Evolutionary conservation across 2,113 vertebrate species (phyloP).

Genomic region (Cyrtonyx montezumae): DNA sequence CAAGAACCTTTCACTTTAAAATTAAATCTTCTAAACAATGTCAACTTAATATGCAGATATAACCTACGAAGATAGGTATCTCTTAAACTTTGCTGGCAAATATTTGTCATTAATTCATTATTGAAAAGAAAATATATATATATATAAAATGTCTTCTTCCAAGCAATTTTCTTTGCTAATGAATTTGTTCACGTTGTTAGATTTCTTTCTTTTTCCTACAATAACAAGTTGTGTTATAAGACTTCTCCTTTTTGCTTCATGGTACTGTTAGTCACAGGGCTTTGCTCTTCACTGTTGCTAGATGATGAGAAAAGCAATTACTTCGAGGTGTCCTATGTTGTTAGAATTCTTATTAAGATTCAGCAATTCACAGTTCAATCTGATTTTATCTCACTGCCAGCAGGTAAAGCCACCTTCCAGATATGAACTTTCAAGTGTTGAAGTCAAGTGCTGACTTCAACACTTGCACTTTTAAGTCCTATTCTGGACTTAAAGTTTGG

Average conservation of each 20-base stretch:
- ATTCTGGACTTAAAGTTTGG: not conserved
- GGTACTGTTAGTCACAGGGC: not conserved
- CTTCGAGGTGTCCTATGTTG: not conserved
- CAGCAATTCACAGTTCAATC: not conserved
- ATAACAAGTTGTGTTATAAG: not conserved
- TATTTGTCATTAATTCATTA: not conserved
- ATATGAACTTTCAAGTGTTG: not conserved
- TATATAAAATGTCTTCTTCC: not conserved
- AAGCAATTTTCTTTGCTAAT: not conserved
- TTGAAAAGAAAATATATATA: not conserved
- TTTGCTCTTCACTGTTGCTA: not conserved
- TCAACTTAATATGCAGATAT: not conserved
- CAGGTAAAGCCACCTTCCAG: not conserved
- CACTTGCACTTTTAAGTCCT: not conserved
- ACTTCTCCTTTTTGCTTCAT: not conserved
- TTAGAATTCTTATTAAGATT: not conserved
- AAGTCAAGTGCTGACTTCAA: not conserved
- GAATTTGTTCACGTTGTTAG: not conserved
- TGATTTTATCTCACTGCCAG: not conserved
- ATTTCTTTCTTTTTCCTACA: not conserved
- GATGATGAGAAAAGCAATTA: not conserved
- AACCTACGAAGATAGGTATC: not conserved
- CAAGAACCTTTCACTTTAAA: not conserved
- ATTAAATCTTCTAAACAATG: not conserved
- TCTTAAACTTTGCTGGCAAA: not conserved